phyloP scores from a whole-genome alignment of 37 sponge, comb jelly and placozoan species.

The Beroe ovata region DNA sequence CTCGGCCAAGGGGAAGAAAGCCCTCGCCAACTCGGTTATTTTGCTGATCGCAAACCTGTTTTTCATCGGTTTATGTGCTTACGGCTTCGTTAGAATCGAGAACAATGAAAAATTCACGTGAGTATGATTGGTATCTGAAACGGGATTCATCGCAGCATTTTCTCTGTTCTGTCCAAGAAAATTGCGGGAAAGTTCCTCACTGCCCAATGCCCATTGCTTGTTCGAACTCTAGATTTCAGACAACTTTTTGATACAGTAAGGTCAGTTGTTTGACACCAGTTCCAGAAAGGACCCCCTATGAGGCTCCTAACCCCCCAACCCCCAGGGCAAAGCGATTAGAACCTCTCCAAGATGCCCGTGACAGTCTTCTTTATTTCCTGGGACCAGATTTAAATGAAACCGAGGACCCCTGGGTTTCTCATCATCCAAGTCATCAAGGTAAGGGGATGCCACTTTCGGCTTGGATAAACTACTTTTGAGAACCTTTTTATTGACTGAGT shows the following conservation, averaged over 20 bases:
- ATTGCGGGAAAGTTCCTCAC: no score
- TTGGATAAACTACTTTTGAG: no score
- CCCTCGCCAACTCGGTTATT: slow-evolving; percentile 11
- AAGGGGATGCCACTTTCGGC: no score
- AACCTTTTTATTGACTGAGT: no score
- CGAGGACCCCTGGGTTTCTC: not conserved
- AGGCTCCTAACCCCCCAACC: no score
- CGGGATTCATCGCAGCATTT: no score
- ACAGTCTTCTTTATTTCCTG: not conserved
- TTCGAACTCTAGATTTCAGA: no score
- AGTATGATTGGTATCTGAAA: not conserved
- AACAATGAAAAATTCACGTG: slow-evolving; percentile 35
- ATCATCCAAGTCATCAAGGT: not conserved
- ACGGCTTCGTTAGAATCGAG: not conserved
- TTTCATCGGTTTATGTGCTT: not conserved
- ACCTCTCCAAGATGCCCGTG: not conserved
- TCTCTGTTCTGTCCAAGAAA: no score
- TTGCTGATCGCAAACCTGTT: slow-evolving; percentile 1
- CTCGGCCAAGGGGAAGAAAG: slow-evolving; percentile 49
- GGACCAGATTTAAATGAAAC: not conserved
- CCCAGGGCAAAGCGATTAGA: not conserved
- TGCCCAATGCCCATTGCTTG: no score
- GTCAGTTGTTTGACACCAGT: no score
- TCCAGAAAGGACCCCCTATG: no score
- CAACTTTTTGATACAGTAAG: no score